These are phyloP conservation scores for Siniperca knerii DNA, from an alignment of 2,113 vertebrate genomes.

Conservation along the genomic window DNA sequence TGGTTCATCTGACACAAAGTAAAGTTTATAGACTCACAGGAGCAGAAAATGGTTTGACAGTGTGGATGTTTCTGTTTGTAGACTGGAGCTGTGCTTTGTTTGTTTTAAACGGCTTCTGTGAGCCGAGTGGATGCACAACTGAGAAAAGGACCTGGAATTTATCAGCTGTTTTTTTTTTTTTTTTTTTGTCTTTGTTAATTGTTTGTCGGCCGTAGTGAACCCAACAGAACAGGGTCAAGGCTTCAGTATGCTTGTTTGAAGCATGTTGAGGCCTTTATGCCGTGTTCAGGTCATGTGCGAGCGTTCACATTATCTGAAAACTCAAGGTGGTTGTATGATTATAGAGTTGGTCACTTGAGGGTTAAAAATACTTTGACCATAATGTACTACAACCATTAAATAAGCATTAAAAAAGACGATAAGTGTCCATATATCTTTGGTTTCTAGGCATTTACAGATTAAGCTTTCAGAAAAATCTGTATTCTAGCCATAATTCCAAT, in stretches of 20 bases:
- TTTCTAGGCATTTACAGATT: neutral
- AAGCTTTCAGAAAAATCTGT: neutral
- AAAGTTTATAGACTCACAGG: neutral
- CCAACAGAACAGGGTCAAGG: neutral
- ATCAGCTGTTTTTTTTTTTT: neutral
- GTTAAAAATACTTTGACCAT: neutral
- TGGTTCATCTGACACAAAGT: neutral
- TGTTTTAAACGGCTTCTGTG: neutral
- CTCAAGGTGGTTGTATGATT: neutral
- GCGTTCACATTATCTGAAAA: neutral
- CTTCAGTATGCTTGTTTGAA: neutral
- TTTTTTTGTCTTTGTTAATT: neutral
- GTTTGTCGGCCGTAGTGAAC: conserved; percentile 3
- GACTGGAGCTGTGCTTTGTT: neutral
- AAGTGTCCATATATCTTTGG: neutral
- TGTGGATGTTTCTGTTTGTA: conserved; percentile 1
- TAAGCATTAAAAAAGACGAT: neutral
- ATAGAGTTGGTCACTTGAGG: neutral
- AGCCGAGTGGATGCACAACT: neutral
- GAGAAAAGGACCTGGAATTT: neutral
- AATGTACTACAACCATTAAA: neutral
- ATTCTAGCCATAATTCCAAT: neutral
- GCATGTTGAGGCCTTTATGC: neutral
- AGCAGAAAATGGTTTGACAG: neutral
- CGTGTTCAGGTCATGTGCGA: neutral